These are phyloP conservation scores for Vireo altiloquus DNA, from an alignment of 2,113 vertebrate genomes.

Conservation along the genomic window DNA sequence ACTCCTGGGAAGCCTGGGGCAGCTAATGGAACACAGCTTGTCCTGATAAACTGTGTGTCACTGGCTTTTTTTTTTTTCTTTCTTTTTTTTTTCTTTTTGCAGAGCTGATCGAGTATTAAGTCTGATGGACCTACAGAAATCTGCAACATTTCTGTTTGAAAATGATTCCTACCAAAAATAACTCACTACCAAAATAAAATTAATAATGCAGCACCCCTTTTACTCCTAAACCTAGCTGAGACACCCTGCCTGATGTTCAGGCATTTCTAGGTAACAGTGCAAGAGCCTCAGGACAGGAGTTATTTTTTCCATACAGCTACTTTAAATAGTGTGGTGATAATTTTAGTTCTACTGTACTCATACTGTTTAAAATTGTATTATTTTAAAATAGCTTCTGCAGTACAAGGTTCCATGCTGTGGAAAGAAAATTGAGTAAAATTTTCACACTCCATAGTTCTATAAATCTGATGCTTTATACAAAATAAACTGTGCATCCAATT, in stretches of 20 bases:
- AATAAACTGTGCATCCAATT: background rate
- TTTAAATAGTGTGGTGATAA: background rate
- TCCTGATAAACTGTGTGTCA: background rate
- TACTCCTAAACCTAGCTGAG: background rate
- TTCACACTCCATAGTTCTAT: background rate
- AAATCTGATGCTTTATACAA: background rate
- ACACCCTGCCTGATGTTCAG: background rate
- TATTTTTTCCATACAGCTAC: background rate
- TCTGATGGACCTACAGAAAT: background rate
- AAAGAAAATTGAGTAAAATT: background rate
- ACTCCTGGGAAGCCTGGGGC: background rate
- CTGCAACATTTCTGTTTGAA: background rate
- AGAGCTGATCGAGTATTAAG: background rate
- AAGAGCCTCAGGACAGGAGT: background rate
- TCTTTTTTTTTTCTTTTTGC: background rate
- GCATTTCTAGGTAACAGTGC: background rate
- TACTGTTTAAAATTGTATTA: background rate
- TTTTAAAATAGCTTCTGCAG: background rate
- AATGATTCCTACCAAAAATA: background rate
- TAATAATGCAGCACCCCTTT: background rate
- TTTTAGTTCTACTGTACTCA: constrained; percentile 17
- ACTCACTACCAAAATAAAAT: background rate
- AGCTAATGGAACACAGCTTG: background rate
- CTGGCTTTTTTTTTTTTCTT: background rate
- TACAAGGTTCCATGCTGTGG: background rate